phyloP scores from a whole-genome alignment of 23 tunicate genomes.

The Oikopleura dioica region DNA sequence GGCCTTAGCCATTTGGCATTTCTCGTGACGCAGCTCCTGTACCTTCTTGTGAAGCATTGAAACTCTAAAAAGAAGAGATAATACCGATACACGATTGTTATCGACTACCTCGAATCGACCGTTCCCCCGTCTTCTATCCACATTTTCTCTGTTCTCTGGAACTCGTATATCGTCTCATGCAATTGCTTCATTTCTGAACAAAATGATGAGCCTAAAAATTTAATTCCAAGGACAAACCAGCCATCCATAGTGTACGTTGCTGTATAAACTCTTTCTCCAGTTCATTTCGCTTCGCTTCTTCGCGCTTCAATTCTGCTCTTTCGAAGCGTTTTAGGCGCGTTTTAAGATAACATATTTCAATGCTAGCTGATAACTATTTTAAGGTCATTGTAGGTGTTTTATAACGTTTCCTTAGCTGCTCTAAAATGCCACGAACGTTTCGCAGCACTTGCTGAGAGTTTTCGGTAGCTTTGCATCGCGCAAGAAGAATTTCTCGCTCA shows the following conservation, averaged over 20 bases:
- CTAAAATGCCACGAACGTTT: neutral
- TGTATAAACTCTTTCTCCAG: neutral
- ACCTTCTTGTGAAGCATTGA: too few relatives aligned
- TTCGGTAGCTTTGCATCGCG: neutral
- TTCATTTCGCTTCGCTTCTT: neutral
- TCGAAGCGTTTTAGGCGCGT: too few relatives aligned
- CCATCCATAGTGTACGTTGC: neutral
- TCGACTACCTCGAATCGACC: neutral
- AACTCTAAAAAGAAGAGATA: too few relatives aligned
- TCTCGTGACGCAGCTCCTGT: conserved; percentile 6
- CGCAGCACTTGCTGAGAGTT: neutral
- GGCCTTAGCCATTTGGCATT: neutral
- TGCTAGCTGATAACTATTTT: too few relatives aligned
- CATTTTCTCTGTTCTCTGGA: neutral
- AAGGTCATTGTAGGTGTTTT: too few relatives aligned
- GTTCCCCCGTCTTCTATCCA: neutral
- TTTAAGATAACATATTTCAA: too few relatives aligned
- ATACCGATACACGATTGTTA: too few relatives aligned
- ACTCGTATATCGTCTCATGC: neutral
- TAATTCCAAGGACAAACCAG: too few relatives aligned
- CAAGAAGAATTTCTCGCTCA: conserved; percentile 42
- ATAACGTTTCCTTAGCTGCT: too few relatives aligned
- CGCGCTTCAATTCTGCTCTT: neutral
- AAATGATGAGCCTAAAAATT: too few relatives aligned
- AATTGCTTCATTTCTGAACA: neutral